Conservation (phyloP, 2,888 invertebrate genomes). For the Phyllotreta striolata region DNA sequence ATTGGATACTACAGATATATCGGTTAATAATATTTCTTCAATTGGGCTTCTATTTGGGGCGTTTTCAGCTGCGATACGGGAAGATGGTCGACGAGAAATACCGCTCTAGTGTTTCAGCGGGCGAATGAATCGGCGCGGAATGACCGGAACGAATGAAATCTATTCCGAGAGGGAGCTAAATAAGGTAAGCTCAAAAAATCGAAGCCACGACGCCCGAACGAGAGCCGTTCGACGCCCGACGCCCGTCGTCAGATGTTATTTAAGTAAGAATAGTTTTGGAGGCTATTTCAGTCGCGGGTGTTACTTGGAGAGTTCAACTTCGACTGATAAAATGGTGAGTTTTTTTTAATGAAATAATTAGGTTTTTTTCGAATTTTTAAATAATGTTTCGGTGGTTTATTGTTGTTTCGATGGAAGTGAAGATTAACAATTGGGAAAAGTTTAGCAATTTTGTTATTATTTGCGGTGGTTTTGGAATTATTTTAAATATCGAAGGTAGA, state of each 20-base stretch:
- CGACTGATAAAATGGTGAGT: slow-evolving; percentile 58
- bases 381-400: slow-evolving; percentile 17
- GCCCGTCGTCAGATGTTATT: slow-evolving; percentile 52
- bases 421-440: no score
- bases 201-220: slow-evolving; percentile 33
- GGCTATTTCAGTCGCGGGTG: slow-evolving; percentile 57
- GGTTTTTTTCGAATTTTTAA: not conserved
- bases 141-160: slow-evolving; percentile 46
- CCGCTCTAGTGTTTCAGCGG: slow-evolving; percentile 44
- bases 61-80: no score
- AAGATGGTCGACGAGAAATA: slow-evolving; percentile 15
- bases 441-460: no score
- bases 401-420: slow-evolving; percentile 12
- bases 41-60: no score
- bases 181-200: slow-evolving; percentile 52
- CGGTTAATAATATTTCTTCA: no score
- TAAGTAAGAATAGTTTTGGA: slow-evolving; percentile 48
- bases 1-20: no score
- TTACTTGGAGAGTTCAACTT: slow-evolving; percentile 55
- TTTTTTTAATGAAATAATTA: slow-evolving; percentile 13
- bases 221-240: slow-evolving; percentile 36
- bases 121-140: slow-evolving; percentile 24
- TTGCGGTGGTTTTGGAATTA: not conserved
- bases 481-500: not conserved
- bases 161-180: slow-evolving; percentile 56